Evolutionary conservation across 2,797 vertebrate species (phyloP).

Genomic region (Menidia menidia): DNA sequence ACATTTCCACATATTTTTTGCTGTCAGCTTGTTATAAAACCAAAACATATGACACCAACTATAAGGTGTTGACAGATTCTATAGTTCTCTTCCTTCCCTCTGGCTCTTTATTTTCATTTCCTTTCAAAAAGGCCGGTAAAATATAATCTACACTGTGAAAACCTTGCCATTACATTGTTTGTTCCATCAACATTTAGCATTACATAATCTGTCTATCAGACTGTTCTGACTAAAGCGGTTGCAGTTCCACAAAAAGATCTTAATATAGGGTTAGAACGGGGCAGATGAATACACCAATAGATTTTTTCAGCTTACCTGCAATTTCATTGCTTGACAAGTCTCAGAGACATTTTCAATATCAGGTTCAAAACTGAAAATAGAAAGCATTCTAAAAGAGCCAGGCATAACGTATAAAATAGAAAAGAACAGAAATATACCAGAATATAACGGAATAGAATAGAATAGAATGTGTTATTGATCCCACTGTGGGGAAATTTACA

Average conservation of each 20-base stretch:
- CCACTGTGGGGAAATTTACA: too few species aligned
- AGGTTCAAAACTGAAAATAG: constrained; percentile 5
- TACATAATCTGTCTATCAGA: constrained; percentile 40
- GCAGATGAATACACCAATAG: background rate
- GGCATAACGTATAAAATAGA: background rate
- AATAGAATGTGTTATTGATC: too few species aligned
- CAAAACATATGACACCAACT: too few species aligned
- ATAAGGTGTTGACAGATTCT: too few species aligned
- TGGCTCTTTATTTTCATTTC: background rate
- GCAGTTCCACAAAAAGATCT: constrained; percentile 35
- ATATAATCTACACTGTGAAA: constrained; percentile 20
- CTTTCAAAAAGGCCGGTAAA: constrained; percentile 6
- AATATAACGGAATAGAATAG: background rate
- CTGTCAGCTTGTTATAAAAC: too few species aligned
- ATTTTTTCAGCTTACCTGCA: background rate
- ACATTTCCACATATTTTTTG: too few species aligned
- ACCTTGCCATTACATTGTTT: constrained; percentile 19
- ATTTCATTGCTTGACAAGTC: constrained; percentile 14
- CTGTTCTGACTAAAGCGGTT: constrained; percentile 43
- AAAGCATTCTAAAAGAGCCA: background rate
- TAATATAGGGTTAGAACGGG: constrained; percentile 36
- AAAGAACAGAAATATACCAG: too few species aligned
- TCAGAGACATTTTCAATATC: background rate
- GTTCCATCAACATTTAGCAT: constrained; percentile 19
- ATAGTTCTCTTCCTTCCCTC: background rate